These are phyloP conservation scores for Shargacucullia verbasci DNA, from an alignment of 2,888 invertebrate genomes.

Conservation along the genomic window DNA sequence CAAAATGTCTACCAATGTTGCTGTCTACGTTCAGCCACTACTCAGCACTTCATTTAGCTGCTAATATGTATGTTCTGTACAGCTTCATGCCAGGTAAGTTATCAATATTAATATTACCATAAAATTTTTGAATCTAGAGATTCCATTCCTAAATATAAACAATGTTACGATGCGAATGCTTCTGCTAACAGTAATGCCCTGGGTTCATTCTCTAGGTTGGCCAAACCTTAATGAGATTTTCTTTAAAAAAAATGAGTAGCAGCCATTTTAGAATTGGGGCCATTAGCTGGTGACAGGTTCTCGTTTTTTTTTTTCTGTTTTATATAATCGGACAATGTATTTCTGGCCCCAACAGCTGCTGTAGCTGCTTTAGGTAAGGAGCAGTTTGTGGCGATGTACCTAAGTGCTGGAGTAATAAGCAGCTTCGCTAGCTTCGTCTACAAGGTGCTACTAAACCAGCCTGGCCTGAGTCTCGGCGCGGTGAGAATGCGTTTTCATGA, in stretches of 20 bases:
- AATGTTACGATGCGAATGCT: too few relatives aligned
- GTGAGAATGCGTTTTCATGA: slow-evolving; percentile 88
- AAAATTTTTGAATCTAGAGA: too few relatives aligned
- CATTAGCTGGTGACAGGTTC: too few relatives aligned
- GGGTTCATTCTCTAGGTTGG: too few relatives aligned
- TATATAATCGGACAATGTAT: background rate
- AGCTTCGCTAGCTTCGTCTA: slow-evolving; percentile 95
- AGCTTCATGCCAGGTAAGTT: slow-evolving; percentile 91
- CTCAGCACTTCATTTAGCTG: slow-evolving; percentile 94
- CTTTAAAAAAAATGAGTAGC: too few relatives aligned
- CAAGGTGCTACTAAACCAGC: slow-evolving; percentile 92
- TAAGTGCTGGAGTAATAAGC: slow-evolving; percentile 96
- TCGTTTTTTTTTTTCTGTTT: too few relatives aligned
- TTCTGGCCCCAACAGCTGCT: slow-evolving; percentile 85
- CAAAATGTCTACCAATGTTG: slow-evolving; percentile 95
- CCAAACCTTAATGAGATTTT: too few relatives aligned
- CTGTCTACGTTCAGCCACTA: slow-evolving; percentile 98
- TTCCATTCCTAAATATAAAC: too few relatives aligned
- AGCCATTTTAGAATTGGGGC: too few relatives aligned
- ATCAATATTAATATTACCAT: background rate
- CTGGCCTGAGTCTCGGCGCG: slow-evolving; percentile 96
- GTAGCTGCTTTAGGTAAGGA: slow-evolving; percentile 95
- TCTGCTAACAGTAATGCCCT: too few relatives aligned
- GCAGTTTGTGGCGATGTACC: slow-evolving; percentile 97
- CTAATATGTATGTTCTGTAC: slow-evolving; percentile 99